Conservation (phyloP, 2,113 vertebrate species). For the Lucifuga dentata region DNA sequence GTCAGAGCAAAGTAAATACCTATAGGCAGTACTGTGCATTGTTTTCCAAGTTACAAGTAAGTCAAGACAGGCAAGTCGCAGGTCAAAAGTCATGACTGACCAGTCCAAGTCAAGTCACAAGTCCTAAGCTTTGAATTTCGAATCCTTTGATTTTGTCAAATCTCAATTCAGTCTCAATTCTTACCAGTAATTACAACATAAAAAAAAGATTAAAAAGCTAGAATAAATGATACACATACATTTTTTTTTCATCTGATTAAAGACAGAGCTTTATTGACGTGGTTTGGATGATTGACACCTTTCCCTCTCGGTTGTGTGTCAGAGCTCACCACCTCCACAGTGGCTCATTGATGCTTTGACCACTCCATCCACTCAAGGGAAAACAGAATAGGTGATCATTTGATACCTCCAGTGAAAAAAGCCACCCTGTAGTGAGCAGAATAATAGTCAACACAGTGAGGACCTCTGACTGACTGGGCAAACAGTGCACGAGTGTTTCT, state of each 20-base stretch:
- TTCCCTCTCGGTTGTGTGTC: slow-evolving; percentile 50
- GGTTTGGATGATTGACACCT: slow-evolving; percentile 60
- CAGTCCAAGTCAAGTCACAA: too few relatives aligned
- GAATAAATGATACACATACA: neutral
- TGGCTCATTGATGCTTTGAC: slow-evolving; percentile 66
- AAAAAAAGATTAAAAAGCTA: too few relatives aligned
- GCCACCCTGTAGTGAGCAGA: slow-evolving; percentile 73
- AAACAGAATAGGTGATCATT: slow-evolving; percentile 74
- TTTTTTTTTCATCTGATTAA: neutral
- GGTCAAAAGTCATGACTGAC: too few relatives aligned
- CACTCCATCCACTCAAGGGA: slow-evolving; percentile 52
- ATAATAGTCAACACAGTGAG: slow-evolving; percentile 68
- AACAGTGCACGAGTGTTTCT: slow-evolving; percentile 68
- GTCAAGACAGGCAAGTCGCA: too few relatives aligned
- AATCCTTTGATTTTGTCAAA: too few relatives aligned
- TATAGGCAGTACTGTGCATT: neutral
- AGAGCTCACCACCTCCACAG: slow-evolving; percentile 58
- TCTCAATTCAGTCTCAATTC: too few relatives aligned
- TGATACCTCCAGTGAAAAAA: slow-evolving; percentile 64
- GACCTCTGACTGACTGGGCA: slow-evolving; percentile 59
- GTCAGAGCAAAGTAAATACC: slow-evolving; percentile 18
- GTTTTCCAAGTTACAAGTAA: too few relatives aligned
- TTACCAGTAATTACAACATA: slow-evolving; percentile 35
- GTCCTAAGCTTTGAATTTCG: too few relatives aligned
- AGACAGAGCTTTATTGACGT: slow-evolving; percentile 41